Conservation (phyloP, 2,113 vertebrate genomes). For the Trinectes maculatus region DNA sequence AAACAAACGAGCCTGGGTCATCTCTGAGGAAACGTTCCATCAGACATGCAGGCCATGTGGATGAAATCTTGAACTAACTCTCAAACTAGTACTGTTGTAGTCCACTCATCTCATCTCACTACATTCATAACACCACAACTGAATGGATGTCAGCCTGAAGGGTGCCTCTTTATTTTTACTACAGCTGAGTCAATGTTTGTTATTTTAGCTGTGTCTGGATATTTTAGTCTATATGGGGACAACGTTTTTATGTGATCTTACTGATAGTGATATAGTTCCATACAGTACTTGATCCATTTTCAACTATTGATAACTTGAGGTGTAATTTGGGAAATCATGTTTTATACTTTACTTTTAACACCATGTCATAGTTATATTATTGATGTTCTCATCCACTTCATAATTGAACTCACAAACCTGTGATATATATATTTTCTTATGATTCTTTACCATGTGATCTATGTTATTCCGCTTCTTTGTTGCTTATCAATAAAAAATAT, state of each 20-base stretch:
- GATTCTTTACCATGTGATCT: constrained; percentile 71
- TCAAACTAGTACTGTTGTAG: constrained; percentile 67
- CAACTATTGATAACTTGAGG: constrained; percentile 71
- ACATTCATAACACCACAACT: constrained; percentile 53
- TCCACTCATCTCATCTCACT: constrained; percentile 72
- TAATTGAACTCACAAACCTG: constrained; percentile 76
- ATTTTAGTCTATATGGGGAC: constrained; percentile 60
- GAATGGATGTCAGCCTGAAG: constrained; percentile 64
- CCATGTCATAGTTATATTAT: constrained; percentile 71
- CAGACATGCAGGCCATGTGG: constrained; percentile 38
- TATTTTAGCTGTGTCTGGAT: constrained; percentile 65
- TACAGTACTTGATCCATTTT: constrained; percentile 76
- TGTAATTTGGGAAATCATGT: constrained; percentile 74
- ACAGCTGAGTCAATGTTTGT: constrained; percentile 60
- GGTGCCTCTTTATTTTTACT: constrained; percentile 57
- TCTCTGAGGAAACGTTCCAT: constrained; percentile 46
- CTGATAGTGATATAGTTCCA: constrained; percentile 67
- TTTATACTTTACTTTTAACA: constrained; percentile 70
- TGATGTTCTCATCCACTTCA: constrained; percentile 71
- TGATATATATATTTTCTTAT: constrained; percentile 75
- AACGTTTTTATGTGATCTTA: constrained; percentile 69
- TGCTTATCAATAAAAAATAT: constrained; percentile 75
- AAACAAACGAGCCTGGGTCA: constrained; percentile 48
- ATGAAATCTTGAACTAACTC: constrained; percentile 64
- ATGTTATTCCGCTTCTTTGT: constrained; percentile 72